A percentile compares a stretch with the other conserved stretches of the same genome.
These are phyloP conservation scores for Melolontha melolontha DNA, from an alignment of 2,888 invertebrate genomes.

Conservation along the genomic window DNA sequence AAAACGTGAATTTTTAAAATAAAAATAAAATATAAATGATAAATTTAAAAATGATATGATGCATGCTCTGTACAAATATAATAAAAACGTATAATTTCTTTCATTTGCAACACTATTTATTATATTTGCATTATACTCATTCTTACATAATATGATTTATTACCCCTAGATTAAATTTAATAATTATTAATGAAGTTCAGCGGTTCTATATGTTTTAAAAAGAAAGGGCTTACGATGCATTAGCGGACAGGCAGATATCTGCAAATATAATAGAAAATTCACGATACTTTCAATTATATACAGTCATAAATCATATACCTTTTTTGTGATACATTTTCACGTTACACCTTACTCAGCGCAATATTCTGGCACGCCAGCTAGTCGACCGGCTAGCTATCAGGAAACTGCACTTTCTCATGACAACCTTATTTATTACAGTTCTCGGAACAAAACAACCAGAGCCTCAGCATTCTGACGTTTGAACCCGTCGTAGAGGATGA, in stretches of 20 bases:
- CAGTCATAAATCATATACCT: background rate
- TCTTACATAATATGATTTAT: background rate
- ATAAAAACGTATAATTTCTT: no score
- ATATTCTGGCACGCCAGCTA: no score
- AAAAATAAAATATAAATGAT: no score
- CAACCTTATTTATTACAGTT: conserved; percentile 70
- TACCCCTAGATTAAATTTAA: background rate
- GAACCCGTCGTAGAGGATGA: conserved; percentile 89
- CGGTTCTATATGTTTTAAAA: background rate
- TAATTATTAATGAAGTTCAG: conserved; percentile 1
- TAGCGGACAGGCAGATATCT: background rate
- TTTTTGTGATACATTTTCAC: no score
- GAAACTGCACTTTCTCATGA: conserved; percentile 23
- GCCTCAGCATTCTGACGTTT: conserved; percentile 85
- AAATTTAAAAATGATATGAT: no score
- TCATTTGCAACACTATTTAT: no score
- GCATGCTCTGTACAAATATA: no score
- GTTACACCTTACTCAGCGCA: no score
- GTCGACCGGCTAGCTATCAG: background rate
- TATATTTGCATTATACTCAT: no score
- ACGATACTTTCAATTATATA: conserved; percentile 13
- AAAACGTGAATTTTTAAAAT: no score
- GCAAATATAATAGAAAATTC: background rate
- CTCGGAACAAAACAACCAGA: conserved; percentile 84
- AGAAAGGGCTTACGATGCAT: background rate